phyloP scores from a whole-genome alignment of 2,888 invertebrate genomes.

The Athetis lepigone region DNA sequence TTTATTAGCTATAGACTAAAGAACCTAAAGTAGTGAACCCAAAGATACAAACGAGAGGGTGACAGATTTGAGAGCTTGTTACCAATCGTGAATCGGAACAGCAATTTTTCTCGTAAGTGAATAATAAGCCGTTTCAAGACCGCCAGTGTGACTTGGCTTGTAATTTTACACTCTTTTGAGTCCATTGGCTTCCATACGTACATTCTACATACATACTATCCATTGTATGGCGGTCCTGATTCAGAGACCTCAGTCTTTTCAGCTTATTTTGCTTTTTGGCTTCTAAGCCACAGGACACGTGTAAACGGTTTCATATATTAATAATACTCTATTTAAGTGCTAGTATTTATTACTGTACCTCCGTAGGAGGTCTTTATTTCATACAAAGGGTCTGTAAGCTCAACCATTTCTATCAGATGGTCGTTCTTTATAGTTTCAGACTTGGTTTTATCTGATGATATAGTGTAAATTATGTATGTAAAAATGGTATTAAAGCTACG shows the following conservation, averaged over 20 bases:
- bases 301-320: constrained; percentile 30
- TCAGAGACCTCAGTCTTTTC: constrained; percentile 35
- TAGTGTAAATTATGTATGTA: constrained; percentile 8
- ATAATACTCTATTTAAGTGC: constrained; percentile 38
- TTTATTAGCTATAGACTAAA: neutral
- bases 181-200: constrained; percentile 25
- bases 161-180: constrained; percentile 38
- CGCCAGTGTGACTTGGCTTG: constrained; percentile 12
- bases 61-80: constrained; percentile 12
- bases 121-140: constrained; percentile 47
- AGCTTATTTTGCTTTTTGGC: constrained; percentile 35
- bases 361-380: constrained; percentile 58
- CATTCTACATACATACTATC: constrained; percentile 3
- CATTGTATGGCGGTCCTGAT: constrained; percentile 33
- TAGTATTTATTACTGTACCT: constrained; percentile 44
- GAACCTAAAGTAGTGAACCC: neutral
- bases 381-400: constrained; percentile 15
- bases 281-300: constrained; percentile 29
- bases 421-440: constrained; percentile 22
- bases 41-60: constrained; percentile 24
- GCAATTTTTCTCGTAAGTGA: constrained; percentile 48
- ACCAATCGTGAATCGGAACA: constrained; percentile 32
- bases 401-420: neutral
- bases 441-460: constrained; percentile 9
- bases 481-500: neutral